Base-by-base conservation (phyloP, 2,113 vertebrate genomes). In the Engraulis encrasicolus region DNA sequence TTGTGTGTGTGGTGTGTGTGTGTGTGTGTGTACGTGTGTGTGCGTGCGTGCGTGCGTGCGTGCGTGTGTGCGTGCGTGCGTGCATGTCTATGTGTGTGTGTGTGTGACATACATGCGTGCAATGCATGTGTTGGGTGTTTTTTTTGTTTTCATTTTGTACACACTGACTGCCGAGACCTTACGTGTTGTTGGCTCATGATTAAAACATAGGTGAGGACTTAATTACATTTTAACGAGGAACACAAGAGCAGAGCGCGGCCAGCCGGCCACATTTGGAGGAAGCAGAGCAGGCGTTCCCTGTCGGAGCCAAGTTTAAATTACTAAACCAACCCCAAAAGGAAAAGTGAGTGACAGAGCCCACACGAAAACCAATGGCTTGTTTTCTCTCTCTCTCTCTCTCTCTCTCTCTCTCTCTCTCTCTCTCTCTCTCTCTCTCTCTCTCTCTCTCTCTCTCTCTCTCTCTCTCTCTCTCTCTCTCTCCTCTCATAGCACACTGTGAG, bases 21-120 rank as follows among this genome's bases (percentile, higher is more conserved):
- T n/a, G n/a, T 86, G 81, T 58, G 85, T 52, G 84, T 83, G 84
- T 87, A 37, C 79, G 81, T 82, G 85, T 86, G 83, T 80, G 80
- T 82, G 31, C 85, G 78, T 37, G 78, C 82, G 17, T 58, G 52
- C 58, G 71, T 66, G 12, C 37, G 82, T 83, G 54, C 81, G 27
- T 12, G 34, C 37, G 50, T 85, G 78, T 77, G 54, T 78, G 82
- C 1, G n/a, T 81, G 80, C 79, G 81, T 82, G 86, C 85, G 83
- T 80, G 80, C 81, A 23, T 86, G 78, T 37, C 71, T 83, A 7
- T 58, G 52, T 78, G 71, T 66, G 12, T 49, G 82, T 83, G 54
- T 82, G 27, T 12, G 34, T 45, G 50, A n/a, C n/a, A n/a, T n/a
- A n/a, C n/a, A n/a, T n/a, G n/a, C n/a, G n/a, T n/a, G n/a, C n/a